A percentile compares a stretch with the other conserved stretches of the same genome.
Conservation (phyloP, 2,797 vertebrate species). For the Bryconaethiops microstoma region DNA sequence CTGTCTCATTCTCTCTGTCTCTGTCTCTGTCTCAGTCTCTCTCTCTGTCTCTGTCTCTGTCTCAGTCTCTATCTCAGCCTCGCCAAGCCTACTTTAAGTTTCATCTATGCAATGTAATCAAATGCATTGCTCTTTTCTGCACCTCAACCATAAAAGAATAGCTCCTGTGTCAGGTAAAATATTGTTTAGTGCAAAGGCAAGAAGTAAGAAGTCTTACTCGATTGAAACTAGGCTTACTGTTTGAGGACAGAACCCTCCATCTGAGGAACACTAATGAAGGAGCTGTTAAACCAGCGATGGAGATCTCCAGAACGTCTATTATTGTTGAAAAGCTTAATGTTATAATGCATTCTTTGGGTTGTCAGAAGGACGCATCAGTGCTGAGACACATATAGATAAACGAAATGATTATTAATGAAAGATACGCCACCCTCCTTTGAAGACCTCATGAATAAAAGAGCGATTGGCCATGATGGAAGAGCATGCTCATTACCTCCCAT, state of each 20-base stretch:
- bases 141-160: slow-evolving; percentile 12
- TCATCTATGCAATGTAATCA: slow-evolving; percentile 12
- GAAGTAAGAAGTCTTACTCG: not conserved
- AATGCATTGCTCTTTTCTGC: slow-evolving; percentile 8
- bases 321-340: not conserved
- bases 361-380: not conserved
- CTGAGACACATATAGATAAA: not conserved
- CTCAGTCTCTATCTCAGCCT: slow-evolving; percentile 6
- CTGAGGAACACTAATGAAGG: not conserved
- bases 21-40: too few species aligned
- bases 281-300: not conserved
- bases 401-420: not conserved
- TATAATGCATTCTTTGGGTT: not conserved
- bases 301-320: not conserved
- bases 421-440: not conserved
- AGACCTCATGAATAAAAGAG: not conserved
- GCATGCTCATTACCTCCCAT: not conserved
- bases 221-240: not conserved
- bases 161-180: slow-evolving; percentile 1
- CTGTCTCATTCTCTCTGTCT: not conserved
- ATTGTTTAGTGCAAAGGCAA: not conserved
- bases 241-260: not conserved
- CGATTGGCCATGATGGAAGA: not conserved
- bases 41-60: slow-evolving; percentile 2
- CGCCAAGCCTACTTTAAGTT: not conserved